These are phyloP conservation scores for Fabriciana adippe DNA, from an alignment of 2,888 invertebrate genomes.

Conservation along the genomic window DNA sequence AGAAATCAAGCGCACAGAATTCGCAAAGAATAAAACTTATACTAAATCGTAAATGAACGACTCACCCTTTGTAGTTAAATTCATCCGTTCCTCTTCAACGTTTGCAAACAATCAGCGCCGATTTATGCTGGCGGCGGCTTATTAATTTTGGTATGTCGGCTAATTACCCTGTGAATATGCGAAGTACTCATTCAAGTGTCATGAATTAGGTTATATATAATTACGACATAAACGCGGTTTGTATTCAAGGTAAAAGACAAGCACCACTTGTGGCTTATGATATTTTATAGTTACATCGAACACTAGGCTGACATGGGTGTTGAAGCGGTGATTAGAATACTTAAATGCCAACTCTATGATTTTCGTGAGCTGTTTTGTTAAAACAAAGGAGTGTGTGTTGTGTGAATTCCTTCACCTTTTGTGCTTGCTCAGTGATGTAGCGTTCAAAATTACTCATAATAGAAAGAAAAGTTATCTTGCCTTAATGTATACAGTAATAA, in stretches of 20 bases:
- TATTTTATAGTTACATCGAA: slow-evolving; percentile 64
- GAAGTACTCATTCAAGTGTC: slow-evolving; percentile 71
- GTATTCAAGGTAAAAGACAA: slow-evolving; percentile 61
- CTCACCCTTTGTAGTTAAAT: slow-evolving; percentile 80
- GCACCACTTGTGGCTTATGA: slow-evolving; percentile 59
- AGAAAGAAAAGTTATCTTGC: too few species aligned
- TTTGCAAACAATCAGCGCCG: slow-evolving; percentile 70
- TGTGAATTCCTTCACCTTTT: slow-evolving; percentile 49
- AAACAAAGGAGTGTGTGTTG: slow-evolving; percentile 35
- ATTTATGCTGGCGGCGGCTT: slow-evolving; percentile 70
- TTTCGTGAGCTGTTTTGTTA: slow-evolving; percentile 38
- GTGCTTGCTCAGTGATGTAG: slow-evolving; percentile 24
- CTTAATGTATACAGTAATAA: too few species aligned
- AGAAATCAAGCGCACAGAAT: slow-evolving; percentile 29
- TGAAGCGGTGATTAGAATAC: not conserved
- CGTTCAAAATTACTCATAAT: not conserved
- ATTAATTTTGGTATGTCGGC: slow-evolving; percentile 76
- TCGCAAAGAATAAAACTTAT: slow-evolving; percentile 34
- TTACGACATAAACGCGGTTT: slow-evolving; percentile 41
- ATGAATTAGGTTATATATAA: slow-evolving; percentile 60
- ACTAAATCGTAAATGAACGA: slow-evolving; percentile 32
- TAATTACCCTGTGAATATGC: slow-evolving; percentile 79
- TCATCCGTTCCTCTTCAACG: slow-evolving; percentile 77
- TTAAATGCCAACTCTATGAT: not conserved
- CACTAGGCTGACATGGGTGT: slow-evolving; percentile 54